Base-by-base conservation (phyloP, 2,888 invertebrate genomes). In the Omphaloscelis lunosa region DNA sequence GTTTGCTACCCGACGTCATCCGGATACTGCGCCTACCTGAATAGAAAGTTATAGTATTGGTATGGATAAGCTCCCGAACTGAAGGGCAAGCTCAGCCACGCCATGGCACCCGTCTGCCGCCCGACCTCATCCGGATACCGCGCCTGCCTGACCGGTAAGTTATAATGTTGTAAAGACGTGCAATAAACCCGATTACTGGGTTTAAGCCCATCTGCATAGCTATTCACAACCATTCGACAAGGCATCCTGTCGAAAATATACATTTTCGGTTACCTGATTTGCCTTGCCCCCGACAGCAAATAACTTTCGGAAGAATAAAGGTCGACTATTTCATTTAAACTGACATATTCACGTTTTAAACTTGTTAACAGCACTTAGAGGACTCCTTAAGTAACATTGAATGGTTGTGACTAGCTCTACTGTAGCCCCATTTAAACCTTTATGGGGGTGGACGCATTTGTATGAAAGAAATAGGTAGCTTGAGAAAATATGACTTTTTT, bases 41-140 rank as follows among this genome's bases (percentile, higher is more conserved):
- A n/a, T n/a, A n/a, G n/a, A n/a, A n/a, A n/a, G n/a, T n/a, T 34
- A 34, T 34, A 34, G 34, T 34, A 3, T 34, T 34, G 34, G 34
- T 41, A 41, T 8, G 9, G 41, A 41, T 7, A 9, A 41, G 41
- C 41, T 41, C 97, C 93, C 87, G 98, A 97, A 89, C 96, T 98
- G 84, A 98, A 98, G 91, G 98, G 97, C 77, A 98, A 98, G 89
- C 96, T 99, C 72, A 98, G 98, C 86, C 97, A 98, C 91, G 99
- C 99, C 93, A 96, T 99, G 68, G 97, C 62, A 98, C 98, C 4
- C 96, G 98, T 53, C 95, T 99, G 72, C 97, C 3, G 34, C 34
- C 34, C 98, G 23, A 97, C 82, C 95, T 97, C 81, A 94, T 94
- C 94, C 92, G 95, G 89, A 96, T 99, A 58, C 95, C 99, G 39